Percentiles rank a stretch among this genome's conserved stretches.
These are phyloP conservation scores for Gastrophryne carolinensis DNA, from an alignment of 2,797 vertebrate species.

Conservation along the genomic window DNA sequence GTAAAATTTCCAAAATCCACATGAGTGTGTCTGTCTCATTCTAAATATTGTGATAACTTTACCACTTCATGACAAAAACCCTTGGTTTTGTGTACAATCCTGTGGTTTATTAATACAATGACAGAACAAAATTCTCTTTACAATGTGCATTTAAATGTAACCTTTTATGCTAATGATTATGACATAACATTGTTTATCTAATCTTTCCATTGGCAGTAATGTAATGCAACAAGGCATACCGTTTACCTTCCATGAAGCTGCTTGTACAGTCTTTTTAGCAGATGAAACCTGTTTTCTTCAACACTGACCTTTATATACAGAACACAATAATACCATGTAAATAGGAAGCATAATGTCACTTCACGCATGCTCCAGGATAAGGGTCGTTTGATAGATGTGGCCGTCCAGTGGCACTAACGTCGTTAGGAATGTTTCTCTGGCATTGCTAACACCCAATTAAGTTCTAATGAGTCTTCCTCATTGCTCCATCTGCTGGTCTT, in stretches of 20 bases:
- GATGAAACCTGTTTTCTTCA: constrained; percentile 26
- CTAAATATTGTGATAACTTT: too few species aligned
- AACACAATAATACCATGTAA: not conserved
- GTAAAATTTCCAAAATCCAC: too few species aligned
- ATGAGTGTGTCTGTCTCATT: too few species aligned
- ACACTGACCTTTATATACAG: constrained; percentile 6
- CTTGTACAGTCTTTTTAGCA: not conserved
- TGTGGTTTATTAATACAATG: constrained; percentile 5
- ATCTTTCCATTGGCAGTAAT: constrained; percentile 7
- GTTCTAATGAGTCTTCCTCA: constrained; percentile 39
- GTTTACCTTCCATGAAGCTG: not conserved
- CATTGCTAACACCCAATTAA: constrained; percentile 27
- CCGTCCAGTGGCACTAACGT: constrained; percentile 39
- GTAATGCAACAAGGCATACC: not conserved
- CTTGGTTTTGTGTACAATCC: constrained; percentile 1
- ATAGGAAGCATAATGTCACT: constrained; percentile 26
- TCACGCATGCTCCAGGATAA: not conserved
- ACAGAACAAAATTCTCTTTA: not conserved
- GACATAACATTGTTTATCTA: constrained; percentile 10
- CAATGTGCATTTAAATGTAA: constrained; percentile 26
- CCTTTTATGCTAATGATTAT: constrained; percentile 27
- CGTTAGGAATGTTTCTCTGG: constrained; percentile 32
- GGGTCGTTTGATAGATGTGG: constrained; percentile 14
- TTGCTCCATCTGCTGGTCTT: constrained; percentile 41
- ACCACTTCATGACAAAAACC: too few species aligned